Conservation (phyloP, 2,113 vertebrate species). For the Anoplopoma fimbria region DNA sequence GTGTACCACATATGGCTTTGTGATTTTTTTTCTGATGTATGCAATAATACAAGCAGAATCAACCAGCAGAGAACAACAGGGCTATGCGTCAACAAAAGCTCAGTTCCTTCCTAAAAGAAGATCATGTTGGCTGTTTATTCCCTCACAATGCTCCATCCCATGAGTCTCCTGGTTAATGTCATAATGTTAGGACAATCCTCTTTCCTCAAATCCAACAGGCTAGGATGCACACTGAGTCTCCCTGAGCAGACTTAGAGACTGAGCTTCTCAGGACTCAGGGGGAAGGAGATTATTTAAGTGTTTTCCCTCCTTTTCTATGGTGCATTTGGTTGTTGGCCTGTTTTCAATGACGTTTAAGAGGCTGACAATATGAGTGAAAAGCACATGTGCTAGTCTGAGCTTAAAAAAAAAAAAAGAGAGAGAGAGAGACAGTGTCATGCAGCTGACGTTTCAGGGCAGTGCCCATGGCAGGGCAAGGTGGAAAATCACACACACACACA, state of each 20-base stretch:
- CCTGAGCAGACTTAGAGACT: conserved; percentile 35
- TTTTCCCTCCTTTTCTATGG: conserved; percentile 47
- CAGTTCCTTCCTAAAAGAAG: conserved; percentile 4
- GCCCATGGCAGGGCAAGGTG: conserved; percentile 37
- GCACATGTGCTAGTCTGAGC: neutral
- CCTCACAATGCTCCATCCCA: conserved; percentile 30
- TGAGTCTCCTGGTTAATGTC: conserved; percentile 44
- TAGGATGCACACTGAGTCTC: conserved; percentile 51
- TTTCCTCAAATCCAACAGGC: conserved; percentile 50
- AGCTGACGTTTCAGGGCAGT: conserved; percentile 54
- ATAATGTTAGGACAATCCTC: conserved; percentile 46
- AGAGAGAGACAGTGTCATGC: conserved; percentile 17
- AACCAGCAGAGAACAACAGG: conserved; percentile 4
- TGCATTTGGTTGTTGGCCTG: conserved; percentile 54
- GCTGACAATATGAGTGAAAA: conserved; percentile 40
- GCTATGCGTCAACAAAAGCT: conserved; percentile 13
- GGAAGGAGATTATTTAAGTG: conserved; percentile 71
- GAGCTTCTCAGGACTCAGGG: conserved; percentile 49
- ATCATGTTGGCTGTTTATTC: conserved; percentile 43
- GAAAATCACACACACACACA: conserved; percentile 35
- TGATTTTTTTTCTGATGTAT: neutral
- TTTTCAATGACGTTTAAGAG: conserved; percentile 53
- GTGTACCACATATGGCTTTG: too few relatives aligned
- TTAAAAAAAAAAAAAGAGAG: neutral
- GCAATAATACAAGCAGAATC: neutral